Evolutionary conservation across 2,888 invertebrate genomes (phyloP).

Genomic region (Pammene fasciana): DNA sequence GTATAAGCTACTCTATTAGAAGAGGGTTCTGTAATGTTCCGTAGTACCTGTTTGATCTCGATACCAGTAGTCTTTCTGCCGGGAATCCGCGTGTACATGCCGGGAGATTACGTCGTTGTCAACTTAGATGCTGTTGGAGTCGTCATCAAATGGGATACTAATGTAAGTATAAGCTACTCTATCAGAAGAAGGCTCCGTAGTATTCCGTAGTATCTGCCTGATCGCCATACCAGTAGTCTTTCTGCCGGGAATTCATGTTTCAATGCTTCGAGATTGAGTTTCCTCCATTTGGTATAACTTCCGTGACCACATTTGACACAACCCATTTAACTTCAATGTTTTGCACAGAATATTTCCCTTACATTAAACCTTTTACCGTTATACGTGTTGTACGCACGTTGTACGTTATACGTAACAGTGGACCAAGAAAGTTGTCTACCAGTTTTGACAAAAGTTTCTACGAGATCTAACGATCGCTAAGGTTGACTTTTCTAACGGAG

Average conservation of each 20-base stretch:
- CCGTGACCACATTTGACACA: too few species aligned
- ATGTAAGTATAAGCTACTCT: constrained; percentile 66
- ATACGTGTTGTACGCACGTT: too few species aligned
- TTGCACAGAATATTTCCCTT: too few species aligned
- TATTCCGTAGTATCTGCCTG: constrained; percentile 78
- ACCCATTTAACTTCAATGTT: too few species aligned
- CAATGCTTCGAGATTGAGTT: constrained; percentile 88
- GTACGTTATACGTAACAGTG: too few species aligned
- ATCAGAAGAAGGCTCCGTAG: constrained; percentile 81
- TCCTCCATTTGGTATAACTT: too few species aligned
- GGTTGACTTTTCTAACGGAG: too few species aligned
- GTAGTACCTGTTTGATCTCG: constrained; percentile 81
- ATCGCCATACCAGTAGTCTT: constrained; percentile 89
- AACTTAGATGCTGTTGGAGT: constrained; percentile 87
- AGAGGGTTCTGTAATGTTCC: constrained; percentile 81
- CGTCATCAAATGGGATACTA: constrained; percentile 90
- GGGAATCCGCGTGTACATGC: constrained; percentile 88
- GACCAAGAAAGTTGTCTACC: too few species aligned
- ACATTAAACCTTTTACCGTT: too few species aligned
- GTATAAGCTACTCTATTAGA: too few species aligned
- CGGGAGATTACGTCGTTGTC: constrained; percentile 87
- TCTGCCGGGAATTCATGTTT: constrained; percentile 88
- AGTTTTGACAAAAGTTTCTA: too few species aligned
- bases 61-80: constrained; percentile 88
- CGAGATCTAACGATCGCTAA: too few species aligned